Conservation (phyloP, 2,888 invertebrate species). For the Melipona bicolor region DNA sequence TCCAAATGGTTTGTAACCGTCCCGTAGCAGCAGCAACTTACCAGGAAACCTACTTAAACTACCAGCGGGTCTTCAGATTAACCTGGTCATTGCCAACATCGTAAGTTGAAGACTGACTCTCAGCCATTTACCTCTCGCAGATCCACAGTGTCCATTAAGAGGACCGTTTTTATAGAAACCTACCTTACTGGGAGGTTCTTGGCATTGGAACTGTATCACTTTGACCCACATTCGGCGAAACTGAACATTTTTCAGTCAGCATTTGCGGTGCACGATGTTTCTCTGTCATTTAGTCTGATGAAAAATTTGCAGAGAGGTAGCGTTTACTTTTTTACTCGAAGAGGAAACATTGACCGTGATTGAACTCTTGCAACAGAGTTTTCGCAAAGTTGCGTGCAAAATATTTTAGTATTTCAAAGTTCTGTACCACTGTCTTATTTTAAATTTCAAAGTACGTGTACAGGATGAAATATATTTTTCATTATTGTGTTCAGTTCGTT, state of each 20-base stretch:
- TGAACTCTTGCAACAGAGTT: too few relatives aligned
- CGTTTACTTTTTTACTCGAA: background rate
- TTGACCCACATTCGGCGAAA: background rate
- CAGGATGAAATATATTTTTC: background rate
- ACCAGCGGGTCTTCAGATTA: constrained; percentile 19
- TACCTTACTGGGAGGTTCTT: too few relatives aligned
- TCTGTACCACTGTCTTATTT: too few relatives aligned
- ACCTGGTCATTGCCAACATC: constrained; percentile 24
- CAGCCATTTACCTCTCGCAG: background rate
- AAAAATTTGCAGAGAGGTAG: background rate
- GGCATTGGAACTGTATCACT: background rate
- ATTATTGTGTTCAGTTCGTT: background rate
- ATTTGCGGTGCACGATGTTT: background rate
- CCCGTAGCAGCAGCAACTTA: constrained; percentile 36
- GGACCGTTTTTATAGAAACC: background rate
- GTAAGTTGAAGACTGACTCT: background rate
- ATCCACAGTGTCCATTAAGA: background rate
- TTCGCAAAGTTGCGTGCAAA: too few relatives aligned
- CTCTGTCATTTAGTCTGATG: too few relatives aligned
- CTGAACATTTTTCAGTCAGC: background rate
- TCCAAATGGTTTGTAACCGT: constrained; percentile 42
- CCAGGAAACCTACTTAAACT: constrained; percentile 53
- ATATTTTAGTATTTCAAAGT: too few relatives aligned
- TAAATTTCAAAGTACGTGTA: too few relatives aligned
- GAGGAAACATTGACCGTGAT: too few relatives aligned